Evolutionary conservation across 2,888 invertebrate species (phyloP), one percentile per base, ranked within the genome.

Genomic region (Gibbula magus): DNA sequence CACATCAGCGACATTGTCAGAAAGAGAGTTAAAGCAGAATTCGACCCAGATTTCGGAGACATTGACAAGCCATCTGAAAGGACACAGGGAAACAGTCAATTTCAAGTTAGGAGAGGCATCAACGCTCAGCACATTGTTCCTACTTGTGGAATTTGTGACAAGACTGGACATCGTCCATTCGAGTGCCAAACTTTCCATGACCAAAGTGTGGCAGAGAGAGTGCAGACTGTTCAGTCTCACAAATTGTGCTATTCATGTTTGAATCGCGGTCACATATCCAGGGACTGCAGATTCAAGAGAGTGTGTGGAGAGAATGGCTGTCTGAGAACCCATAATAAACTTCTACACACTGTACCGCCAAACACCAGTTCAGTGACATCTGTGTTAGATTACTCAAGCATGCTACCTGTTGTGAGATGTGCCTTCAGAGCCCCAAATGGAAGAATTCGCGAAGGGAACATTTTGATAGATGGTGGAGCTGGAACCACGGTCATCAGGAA

Each of bases 351-450:
- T 18, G 79, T 75, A 25, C 79, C 75, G 56, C 79, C 66, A 61
- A 70, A 16, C 7, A 39, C 32, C 20, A 79, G 79, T 51, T 29
- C 61, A 16, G 66, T 56, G 35, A 35, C 35, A 35, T 35, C 35
- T 35, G 35, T 35, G 35, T 35, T 75, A 29, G 75, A 79, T 32
- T 75, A 18, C 18, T 29, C n/a, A 22, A 56, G 61, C 18, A 79
- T 79, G 8, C 18, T 79, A 39, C 79, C 75, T n/a, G 66, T 79
- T 2, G 75, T 75, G n/a, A 75, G 79, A 51, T 75, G 53, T 13
- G 56, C n/a, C 20, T 79, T 79, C 66, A 75, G 79, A 56, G 52
- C 56, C 25, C 51, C 20, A 45, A 75, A 79, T 75, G 79, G 79
- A 32, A 29, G 70, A 61, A 20, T 29, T 18, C 79, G 75, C 20